These are phyloP conservation scores for Deilephila porcellus DNA, from an alignment of 2,888 invertebrate species.

Conservation along the genomic window DNA sequence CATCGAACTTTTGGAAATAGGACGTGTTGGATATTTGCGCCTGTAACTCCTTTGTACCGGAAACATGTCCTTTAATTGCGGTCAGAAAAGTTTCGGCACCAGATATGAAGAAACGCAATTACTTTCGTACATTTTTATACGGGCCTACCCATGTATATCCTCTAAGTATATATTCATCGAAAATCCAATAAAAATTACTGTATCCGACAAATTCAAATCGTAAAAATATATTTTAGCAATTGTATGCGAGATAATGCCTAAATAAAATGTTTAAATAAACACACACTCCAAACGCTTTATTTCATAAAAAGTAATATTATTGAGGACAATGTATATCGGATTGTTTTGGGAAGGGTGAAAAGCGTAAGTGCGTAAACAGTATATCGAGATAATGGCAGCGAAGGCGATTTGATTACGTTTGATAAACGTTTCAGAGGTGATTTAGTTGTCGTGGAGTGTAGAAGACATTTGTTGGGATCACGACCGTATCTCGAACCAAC, in stretches of 20 bases:
- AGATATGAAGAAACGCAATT: neutral
- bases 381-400: neutral
- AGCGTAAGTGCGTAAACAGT: neutral
- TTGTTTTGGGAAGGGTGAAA: neutral
- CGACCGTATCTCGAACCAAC: slow-evolving; percentile 76
- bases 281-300: neutral
- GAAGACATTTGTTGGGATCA: slow-evolving; percentile 78
- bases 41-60: neutral
- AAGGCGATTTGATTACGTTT: slow-evolving; percentile 42
- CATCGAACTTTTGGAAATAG: neutral
- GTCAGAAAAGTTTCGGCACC: neutral
- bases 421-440: slow-evolving; percentile 60
- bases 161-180: neutral
- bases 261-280: too few species aligned
- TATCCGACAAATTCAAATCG: too few species aligned
- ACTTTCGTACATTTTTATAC: neutral
- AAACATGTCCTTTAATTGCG: slow-evolving; percentile 3
- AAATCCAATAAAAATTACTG: neutral
- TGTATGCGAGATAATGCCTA: too few species aligned
- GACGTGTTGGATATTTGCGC: neutral
- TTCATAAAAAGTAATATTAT: neutral
- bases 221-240: too few species aligned
- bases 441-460: slow-evolving; percentile 69
- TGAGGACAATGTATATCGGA: neutral
- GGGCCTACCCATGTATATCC: neutral